These are phyloP conservation scores for Fukomys damarensis DNA, from an alignment of 2,113 vertebrate species.

Conservation along the genomic window DNA sequence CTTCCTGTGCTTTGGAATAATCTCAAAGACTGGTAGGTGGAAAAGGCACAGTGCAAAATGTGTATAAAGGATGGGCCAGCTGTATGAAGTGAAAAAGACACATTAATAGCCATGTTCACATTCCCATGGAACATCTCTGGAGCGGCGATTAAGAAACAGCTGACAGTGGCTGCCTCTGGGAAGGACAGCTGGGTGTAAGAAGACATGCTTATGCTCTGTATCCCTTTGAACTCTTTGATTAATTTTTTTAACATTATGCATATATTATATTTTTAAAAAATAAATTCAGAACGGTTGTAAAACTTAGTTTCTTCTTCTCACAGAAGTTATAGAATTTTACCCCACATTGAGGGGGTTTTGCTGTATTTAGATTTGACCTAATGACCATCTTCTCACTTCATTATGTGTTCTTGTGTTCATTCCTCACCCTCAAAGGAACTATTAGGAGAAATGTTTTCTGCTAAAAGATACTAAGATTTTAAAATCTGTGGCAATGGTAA, in stretches of 20 bases:
- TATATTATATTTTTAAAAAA: slow-evolving; percentile 66
- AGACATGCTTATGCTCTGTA: slow-evolving; percentile 41
- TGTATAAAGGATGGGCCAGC: neutral
- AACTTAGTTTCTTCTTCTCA: slow-evolving; percentile 38
- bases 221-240: slow-evolving; percentile 74
- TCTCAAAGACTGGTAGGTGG: slow-evolving; percentile 13
- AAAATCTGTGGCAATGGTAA: slow-evolving; percentile 12
- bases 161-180: slow-evolving; percentile 71
- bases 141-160: slow-evolving; percentile 75
- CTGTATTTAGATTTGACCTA: slow-evolving; percentile 49
- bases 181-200: slow-evolving; percentile 67
- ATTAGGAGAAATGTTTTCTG: slow-evolving; percentile 38
- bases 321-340: neutral
- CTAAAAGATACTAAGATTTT: neutral
- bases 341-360: neutral
- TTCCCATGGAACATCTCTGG: slow-evolving; percentile 72
- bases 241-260: slow-evolving; percentile 65
- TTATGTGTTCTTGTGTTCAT: neutral
- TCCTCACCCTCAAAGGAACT: slow-evolving; percentile 21
- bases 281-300: slow-evolving; percentile 62
- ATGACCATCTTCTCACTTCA: neutral
- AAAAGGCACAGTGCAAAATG: slow-evolving; percentile 49
- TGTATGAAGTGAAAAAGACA: slow-evolving; percentile 2
- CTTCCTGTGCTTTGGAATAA: slow-evolving; percentile 12
- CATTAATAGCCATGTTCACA: slow-evolving; percentile 74